Conservation (phyloP, 2,797 vertebrate genomes). For the Brachyrhaphis roseni region DNA sequence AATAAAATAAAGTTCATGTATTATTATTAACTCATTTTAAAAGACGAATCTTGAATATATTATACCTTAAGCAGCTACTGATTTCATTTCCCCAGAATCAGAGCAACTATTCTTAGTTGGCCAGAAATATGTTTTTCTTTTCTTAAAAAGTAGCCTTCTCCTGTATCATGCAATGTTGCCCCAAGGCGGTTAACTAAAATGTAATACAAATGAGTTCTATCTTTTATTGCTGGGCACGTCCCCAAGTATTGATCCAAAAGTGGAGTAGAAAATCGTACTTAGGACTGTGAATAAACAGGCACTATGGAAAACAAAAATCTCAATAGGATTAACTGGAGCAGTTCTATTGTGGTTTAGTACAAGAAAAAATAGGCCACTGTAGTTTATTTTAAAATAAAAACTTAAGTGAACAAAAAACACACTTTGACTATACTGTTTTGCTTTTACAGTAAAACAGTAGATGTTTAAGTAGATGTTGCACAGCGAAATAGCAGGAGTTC, state of each 20-base stretch:
- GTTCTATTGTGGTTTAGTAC: slow-evolving; percentile 3
- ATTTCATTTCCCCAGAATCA: not conserved
- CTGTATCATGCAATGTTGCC: not conserved
- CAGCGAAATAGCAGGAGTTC: not conserved
- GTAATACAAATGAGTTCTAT: not conserved
- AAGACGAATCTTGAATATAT: not conserved
- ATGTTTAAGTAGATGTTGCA: not conserved
- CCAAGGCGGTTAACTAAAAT: not conserved
- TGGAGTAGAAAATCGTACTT: not conserved
- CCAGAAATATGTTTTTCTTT: not conserved
- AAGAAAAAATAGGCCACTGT: not conserved
- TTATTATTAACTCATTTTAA: not conserved
- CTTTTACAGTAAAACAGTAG: not conserved
- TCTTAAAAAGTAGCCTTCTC: not conserved
- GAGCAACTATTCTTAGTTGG: not conserved
- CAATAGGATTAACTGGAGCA: not conserved
- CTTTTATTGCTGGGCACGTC: not conserved
- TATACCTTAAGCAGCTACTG: not conserved
- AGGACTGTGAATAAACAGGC: not conserved
- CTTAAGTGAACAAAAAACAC: not conserved
- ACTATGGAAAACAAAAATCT: not conserved
- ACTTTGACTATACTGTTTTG: not conserved
- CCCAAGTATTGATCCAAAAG: not conserved
- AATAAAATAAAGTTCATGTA: slow-evolving; percentile 20
- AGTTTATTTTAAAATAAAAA: slow-evolving; percentile 7